phyloP scores from a whole-genome alignment of 2,113 vertebrate genomes.

The Apodemus sylvaticus region DNA sequence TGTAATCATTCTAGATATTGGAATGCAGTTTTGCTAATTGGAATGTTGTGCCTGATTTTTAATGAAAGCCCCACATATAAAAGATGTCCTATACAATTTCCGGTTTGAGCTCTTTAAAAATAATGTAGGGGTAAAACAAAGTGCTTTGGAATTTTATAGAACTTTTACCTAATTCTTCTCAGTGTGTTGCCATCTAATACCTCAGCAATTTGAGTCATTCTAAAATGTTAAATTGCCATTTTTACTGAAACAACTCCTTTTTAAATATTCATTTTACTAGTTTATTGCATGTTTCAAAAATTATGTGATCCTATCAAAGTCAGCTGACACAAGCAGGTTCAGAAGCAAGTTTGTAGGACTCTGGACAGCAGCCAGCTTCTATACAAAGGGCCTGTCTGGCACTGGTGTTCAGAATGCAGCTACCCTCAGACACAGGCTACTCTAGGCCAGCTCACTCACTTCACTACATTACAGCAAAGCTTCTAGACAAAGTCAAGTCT shows the following conservation, averaged over 20 bases:
- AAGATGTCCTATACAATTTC: not conserved
- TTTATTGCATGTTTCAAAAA: not conserved
- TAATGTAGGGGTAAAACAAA: not conserved
- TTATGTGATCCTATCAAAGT: not conserved
- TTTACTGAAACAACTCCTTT: not conserved
- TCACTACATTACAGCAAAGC: not conserved
- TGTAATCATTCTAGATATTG: constrained; percentile 14
- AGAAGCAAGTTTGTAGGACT: not conserved
- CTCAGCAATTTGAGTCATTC: not conserved
- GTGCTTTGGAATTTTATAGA: not conserved
- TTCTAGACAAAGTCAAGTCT: not conserved
- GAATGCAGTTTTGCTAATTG: not conserved
- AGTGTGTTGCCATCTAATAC: not conserved
- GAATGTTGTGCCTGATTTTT: not conserved
- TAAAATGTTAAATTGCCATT: constrained; percentile 2
- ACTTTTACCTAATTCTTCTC: not conserved
- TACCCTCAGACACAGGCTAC: not conserved
- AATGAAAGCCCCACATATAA: not conserved
- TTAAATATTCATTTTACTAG: not conserved
- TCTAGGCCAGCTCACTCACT: fast-evolving
- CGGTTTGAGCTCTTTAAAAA: constrained; percentile 18
- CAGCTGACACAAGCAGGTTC: not conserved
- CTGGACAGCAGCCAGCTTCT: not conserved
- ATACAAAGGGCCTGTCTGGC: not conserved
- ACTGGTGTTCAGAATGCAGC: not conserved